Evolutionary conservation across 2,797 vertebrate genomes (phyloP).

Genomic region (Aphelocoma californica): DNA sequence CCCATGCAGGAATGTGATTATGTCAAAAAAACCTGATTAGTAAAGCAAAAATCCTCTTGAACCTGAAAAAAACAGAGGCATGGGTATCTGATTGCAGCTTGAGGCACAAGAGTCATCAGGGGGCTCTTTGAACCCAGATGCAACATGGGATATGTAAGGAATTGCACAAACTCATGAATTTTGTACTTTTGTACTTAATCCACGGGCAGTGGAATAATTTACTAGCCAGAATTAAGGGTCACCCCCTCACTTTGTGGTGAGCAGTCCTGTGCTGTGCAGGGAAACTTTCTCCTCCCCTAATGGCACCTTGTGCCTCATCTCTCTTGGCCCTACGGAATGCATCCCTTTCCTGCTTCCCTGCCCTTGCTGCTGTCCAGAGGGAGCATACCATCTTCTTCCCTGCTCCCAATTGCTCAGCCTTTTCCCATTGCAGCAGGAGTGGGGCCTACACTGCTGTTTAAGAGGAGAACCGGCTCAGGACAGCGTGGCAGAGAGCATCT

Average conservation of each 20-base stretch:
- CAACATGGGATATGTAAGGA: background rate
- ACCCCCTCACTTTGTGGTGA: rapidly evolving
- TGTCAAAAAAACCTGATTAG: background rate
- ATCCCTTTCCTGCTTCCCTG: background rate
- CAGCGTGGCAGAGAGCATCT: background rate
- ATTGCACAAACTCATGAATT: background rate
- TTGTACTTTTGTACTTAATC: background rate
- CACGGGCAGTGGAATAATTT: background rate
- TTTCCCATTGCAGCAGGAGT: rapidly evolving
- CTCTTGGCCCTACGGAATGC: rapidly evolving
- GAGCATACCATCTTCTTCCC: background rate
- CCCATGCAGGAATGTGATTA: background rate
- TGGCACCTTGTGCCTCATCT: rapidly evolving
- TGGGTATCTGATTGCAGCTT: rapidly evolving
- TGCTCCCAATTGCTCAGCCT: background rate
- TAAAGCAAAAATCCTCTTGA: background rate
- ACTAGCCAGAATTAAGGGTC: background rate
- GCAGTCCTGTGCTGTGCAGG: rapidly evolving
- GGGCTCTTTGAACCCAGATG: background rate
- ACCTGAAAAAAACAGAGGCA: background rate
- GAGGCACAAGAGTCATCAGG: background rate
- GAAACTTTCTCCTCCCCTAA: rapidly evolving
- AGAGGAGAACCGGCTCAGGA: background rate
- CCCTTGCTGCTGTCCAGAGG: rapidly evolving
- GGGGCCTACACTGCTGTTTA: rapidly evolving